Evolutionary conservation across 2,888 invertebrate genomes (phyloP).

Genomic region (Strigamia transsilvanica): DNA sequence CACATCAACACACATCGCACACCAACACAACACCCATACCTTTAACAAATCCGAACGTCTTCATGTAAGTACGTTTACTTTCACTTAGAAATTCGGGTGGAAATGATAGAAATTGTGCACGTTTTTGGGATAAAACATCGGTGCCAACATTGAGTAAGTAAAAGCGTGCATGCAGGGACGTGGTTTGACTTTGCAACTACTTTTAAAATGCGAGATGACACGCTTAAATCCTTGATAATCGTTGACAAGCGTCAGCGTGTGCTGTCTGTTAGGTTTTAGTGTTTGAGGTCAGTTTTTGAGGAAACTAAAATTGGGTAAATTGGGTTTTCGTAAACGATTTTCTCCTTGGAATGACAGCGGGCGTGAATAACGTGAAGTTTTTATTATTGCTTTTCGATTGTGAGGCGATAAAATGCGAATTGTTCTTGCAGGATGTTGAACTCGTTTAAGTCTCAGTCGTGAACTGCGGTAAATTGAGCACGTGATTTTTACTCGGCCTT

Average conservation of each 20-base stretch:
- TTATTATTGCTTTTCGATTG: slow-evolving; percentile 3
- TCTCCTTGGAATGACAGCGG: background rate
- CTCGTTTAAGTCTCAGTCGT: background rate
- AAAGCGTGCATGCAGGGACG: slow-evolving; percentile 15
- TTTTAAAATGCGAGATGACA: background rate
- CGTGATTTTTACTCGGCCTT: slow-evolving; percentile 2
- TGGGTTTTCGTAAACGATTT: background rate
- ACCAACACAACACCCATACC: background rate
- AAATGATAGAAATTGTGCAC: background rate
- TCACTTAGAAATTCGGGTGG: slow-evolving; percentile 8
- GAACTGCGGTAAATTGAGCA: background rate
- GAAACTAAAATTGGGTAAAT: background rate
- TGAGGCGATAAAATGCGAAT: background rate
- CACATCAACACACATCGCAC: slow-evolving; percentile 29
- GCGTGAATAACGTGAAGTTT: background rate
- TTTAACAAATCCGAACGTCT: slow-evolving; percentile 23
- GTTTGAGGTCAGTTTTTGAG: too few species aligned
- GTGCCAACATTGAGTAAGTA: background rate
- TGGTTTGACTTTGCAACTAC: slow-evolving; percentile 10
- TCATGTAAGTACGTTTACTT: slow-evolving; percentile 42
- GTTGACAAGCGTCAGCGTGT: background rate
- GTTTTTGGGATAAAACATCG: background rate
- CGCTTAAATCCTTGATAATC: background rate
- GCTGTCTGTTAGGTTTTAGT: too few species aligned
- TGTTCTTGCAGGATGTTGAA: slow-evolving; percentile 36